Evolutionary conservation across 2,797 vertebrate species (phyloP).

Genomic region (Natrix natrix): DNA sequence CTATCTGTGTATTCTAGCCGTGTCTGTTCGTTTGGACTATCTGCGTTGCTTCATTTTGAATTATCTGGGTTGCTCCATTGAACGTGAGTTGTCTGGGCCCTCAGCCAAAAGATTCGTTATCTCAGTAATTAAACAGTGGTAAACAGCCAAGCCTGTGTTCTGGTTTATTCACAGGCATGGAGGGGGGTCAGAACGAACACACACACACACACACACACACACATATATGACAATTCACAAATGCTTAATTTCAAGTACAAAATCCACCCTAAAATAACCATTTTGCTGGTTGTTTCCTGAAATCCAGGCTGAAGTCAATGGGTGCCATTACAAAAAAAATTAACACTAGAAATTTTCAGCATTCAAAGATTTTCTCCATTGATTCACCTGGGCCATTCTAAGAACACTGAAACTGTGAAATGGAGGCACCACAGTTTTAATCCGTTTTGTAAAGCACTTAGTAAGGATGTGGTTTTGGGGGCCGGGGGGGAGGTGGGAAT

Average conservation of each 20-base stretch:
- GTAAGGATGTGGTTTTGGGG: conserved; percentile 11
- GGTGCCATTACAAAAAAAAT: background rate
- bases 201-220: no score
- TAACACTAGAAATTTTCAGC: background rate
- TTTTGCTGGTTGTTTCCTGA: background rate
- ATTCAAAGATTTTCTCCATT: conserved; percentile 46
- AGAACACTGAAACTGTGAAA: conserved; percentile 48
- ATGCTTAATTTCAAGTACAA: background rate
- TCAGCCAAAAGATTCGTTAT: no score
- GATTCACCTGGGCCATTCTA: conserved; percentile 41
- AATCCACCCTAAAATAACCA: background rate
- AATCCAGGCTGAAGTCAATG: conserved; percentile 44
- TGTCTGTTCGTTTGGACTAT: no score
- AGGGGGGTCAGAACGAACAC: no score
- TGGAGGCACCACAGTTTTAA: conserved; percentile 46
- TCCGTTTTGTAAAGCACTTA: conserved; percentile 39
- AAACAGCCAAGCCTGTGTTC: no score
- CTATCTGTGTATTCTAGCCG: no score
- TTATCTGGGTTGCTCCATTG: no score
- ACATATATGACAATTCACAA: background rate
- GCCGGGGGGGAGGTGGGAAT: background rate
- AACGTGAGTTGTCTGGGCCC: no score
- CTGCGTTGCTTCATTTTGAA: no score
- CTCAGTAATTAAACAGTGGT: no score
- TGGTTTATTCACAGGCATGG: no score